phyloP scores from a whole-genome alignment of 2,113 vertebrate genomes.

The Hydropotes inermis region DNA sequence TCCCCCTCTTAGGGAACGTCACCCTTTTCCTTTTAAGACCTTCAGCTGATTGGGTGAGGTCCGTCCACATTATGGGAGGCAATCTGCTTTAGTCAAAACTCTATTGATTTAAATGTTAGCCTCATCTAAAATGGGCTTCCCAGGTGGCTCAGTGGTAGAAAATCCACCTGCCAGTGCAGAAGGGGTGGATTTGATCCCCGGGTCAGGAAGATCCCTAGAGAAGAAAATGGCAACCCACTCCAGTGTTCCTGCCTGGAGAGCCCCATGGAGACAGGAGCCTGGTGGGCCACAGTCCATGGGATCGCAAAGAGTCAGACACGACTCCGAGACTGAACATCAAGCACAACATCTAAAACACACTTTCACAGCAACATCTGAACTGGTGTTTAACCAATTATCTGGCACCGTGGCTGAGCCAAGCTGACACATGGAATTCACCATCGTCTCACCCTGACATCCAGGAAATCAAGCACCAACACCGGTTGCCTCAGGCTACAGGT shows the following conservation, averaged over 20 bases:
- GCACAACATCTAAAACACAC: not conserved
- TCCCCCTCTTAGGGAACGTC: not conserved
- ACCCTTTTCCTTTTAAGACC: not conserved
- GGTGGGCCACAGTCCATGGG: not conserved
- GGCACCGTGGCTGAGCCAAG: not conserved
- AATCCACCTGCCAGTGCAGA: not conserved
- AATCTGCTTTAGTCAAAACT: not conserved
- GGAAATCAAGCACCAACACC: not conserved
- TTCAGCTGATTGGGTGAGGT: not conserved
- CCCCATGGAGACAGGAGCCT: not conserved
- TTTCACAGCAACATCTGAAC: too few relatives aligned
- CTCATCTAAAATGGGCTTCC: not conserved
- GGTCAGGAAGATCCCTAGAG: not conserved
- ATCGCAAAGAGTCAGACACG: not conserved
- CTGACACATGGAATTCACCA: not conserved
- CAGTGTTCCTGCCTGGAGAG: not conserved
- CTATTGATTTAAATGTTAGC: not conserved
- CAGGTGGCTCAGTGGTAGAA: not conserved
- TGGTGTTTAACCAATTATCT: not conserved
- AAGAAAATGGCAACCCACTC: not conserved
- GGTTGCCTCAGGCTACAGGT: fast-evolving
- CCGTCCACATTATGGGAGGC: not conserved
- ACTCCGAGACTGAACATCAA: not conserved
- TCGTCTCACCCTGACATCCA: fast-evolving
- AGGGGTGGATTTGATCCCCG: not conserved